Evolutionary conservation across 2,888 invertebrate species (phyloP).

Genomic region (Notodonta dromedarius): DNA sequence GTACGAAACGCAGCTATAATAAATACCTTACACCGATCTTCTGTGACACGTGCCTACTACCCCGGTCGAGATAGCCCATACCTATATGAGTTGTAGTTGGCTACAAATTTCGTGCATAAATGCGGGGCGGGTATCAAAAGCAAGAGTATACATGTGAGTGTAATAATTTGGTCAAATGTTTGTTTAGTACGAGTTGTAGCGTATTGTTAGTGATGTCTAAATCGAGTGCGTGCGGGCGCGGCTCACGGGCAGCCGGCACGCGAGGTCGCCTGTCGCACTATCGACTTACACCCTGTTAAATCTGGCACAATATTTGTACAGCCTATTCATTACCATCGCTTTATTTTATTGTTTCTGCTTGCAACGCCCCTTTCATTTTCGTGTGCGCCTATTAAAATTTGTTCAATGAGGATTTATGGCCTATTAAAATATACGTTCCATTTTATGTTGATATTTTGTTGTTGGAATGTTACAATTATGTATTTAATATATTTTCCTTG

Average conservation of each 20-base stretch:
- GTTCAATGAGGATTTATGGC: conserved; percentile 57
- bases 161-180: conserved; percentile 54
- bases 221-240: conserved; percentile 58
- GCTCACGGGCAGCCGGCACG: conserved; percentile 60
- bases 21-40: too few species aligned
- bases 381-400: conserved; percentile 61
- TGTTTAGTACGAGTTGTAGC: conserved; percentile 52
- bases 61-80: too few species aligned
- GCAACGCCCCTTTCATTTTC: conserved; percentile 54
- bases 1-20: too few species aligned
- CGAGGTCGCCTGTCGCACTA: conserved; percentile 76
- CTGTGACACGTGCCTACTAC: too few species aligned
- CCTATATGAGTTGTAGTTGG: too few species aligned
- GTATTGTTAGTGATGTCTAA: conserved; percentile 68
- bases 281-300: conserved; percentile 78
- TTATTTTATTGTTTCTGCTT: conserved; percentile 75
- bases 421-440: conserved; percentile 41
- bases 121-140: not conserved
- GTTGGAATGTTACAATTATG: too few species aligned
- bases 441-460: conserved; percentile 14
- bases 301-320: conserved; percentile 80
- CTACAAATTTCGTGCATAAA: not conserved
- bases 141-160: conserved; percentile 11
- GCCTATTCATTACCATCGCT: conserved; percentile 75
- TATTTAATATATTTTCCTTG: too few species aligned